Base-by-base conservation (phyloP, 2,797 vertebrate genomes). In the Paratrypauchen microcephalus region DNA sequence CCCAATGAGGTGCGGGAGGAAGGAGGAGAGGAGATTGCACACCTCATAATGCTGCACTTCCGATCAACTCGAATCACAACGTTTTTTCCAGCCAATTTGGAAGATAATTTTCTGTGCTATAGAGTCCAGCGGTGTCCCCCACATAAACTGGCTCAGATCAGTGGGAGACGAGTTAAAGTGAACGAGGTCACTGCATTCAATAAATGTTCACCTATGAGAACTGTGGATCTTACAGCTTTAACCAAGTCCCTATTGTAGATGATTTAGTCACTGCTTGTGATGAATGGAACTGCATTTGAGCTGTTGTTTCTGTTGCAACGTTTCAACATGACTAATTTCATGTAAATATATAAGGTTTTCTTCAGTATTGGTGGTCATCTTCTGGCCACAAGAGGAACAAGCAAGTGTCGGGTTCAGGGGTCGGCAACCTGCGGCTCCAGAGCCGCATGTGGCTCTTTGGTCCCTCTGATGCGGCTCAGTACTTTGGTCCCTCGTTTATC, bases 31-130 rank as follows among this genome's bases (percentile, higher is more conserved):
- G 73, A 85, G 87, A 79, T 87, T 70, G 68, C 75, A 66, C 32
- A 72, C 78, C 62, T 64, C 52, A n/a, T 76, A 59, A 66, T 75
- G 66, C 80, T 76, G 81, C 80, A 71, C 63, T 72, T 77, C 23
- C 65, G 81, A 84, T 83, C 47, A 65, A 24, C 54, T 63, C 77
- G 86, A 85, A 72, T 77, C 74, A 69, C 72, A 48, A 61, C 68
- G 60, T 61, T 67, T 41, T 48, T 1, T 9, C 18, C 65, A 68
- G 56, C 75, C 26, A 18, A 6, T 73, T 65, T 60, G n/a, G 13
- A 36, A 71, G n/a, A 59, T 28, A 19, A 50, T 65, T 28, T 9
- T 8, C 2, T 9, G 23, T 50, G 13, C 50, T 18, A n/a, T 50
- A 50, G 63, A 45, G 16, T 65, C 41, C 21, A 26, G 45, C 26